phyloP scores from a whole-genome alignment of 2,888 invertebrate species.

The Lathronympha strigana region DNA sequence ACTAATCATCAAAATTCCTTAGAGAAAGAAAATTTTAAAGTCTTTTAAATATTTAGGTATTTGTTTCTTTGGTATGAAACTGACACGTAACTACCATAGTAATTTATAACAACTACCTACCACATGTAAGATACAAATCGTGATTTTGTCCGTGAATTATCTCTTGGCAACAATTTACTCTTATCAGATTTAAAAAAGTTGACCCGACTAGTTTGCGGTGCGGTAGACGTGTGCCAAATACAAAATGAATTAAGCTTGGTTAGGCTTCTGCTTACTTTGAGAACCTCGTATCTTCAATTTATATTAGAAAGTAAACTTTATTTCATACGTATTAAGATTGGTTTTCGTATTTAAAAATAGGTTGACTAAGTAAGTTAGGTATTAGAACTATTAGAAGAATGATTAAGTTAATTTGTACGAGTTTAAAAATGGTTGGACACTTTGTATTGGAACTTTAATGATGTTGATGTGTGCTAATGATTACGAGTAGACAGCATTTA shows the following conservation, averaged over 20 bases:
- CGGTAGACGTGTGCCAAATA: constrained; percentile 54
- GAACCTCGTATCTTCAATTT: neutral
- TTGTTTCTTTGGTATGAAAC: neutral
- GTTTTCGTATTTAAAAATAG: too few relatives aligned
- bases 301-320: neutral
- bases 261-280: neutral
- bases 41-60: too few relatives aligned
- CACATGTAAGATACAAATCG: constrained; percentile 9
- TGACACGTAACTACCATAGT: neutral
- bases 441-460: neutral
- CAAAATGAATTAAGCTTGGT: constrained; percentile 43
- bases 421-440: neutral
- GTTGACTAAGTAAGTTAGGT: too few relatives aligned
- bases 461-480: too few relatives aligned
- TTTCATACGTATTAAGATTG: neutral
- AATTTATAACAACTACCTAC: constrained; percentile 16
- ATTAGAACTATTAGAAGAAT: neutral
- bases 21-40: too few relatives aligned
- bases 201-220: constrained; percentile 45
- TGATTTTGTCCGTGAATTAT: constrained; percentile 50
- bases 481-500: too few relatives aligned
- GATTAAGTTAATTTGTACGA: neutral
- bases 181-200: constrained; percentile 38
- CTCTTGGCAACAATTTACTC: constrained; percentile 53
- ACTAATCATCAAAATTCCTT: too few relatives aligned